Evolutionary conservation across 1,140 invertebrate genomes (phyloP).

Genomic region (Megathymus violae): DNA sequence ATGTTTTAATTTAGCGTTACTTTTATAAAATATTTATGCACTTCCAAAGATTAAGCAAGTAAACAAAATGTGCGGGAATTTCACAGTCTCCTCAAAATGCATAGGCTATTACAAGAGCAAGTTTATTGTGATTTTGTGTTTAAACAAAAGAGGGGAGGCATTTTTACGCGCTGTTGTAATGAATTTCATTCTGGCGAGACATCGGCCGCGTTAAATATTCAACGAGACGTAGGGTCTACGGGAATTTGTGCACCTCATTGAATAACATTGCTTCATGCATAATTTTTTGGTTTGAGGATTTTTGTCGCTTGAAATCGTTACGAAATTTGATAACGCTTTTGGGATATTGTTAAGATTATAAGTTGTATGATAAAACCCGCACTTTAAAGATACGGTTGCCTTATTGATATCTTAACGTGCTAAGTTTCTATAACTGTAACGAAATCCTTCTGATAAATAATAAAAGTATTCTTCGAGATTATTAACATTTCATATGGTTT

Average conservation of each 20-base stretch:
- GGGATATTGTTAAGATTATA: too few species aligned
- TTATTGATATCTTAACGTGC: too few species aligned
- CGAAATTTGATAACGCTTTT: slow-evolving; percentile 19
- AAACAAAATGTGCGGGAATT: slow-evolving; percentile 52
- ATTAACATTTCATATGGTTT: too few species aligned
- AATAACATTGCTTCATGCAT: slow-evolving; percentile 78
- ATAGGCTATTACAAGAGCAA: slow-evolving; percentile 69
- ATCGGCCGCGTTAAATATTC: slow-evolving; percentile 68
- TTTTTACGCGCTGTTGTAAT: slow-evolving; percentile 70
- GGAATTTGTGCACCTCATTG: slow-evolving; percentile 76
- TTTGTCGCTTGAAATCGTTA: slow-evolving; percentile 47
- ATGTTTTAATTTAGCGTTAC: too few species aligned
- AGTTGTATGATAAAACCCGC: too few species aligned
- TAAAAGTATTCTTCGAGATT: too few species aligned
- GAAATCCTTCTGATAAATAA: too few species aligned
- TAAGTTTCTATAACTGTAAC: too few species aligned
- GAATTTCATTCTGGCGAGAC: slow-evolving; percentile 74
- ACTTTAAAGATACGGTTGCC: too few species aligned
- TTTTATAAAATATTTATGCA: background rate
- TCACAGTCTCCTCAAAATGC: slow-evolving; percentile 65
- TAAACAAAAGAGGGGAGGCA: slow-evolving; percentile 73
- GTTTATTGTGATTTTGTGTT: slow-evolving; percentile 79
- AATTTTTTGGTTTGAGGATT: slow-evolving; percentile 63
- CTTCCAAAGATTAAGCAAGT: slow-evolving; percentile 60
- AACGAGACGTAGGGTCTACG: slow-evolving; percentile 60